Evolutionary conservation across 2,888 invertebrate species (phyloP).

Genomic region (Apoda limacodes): DNA sequence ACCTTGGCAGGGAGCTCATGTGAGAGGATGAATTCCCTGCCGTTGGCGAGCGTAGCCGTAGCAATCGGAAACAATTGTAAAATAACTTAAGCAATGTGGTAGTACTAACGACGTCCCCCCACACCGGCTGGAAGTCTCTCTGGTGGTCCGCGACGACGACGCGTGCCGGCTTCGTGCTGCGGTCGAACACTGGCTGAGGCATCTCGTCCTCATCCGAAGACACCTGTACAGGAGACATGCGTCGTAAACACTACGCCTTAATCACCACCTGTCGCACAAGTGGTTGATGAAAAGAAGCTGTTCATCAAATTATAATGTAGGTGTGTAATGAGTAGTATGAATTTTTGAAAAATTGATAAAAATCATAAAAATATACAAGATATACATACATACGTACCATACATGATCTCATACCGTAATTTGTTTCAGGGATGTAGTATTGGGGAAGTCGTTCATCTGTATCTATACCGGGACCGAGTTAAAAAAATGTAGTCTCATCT

Average conservation of each 20-base stretch:
- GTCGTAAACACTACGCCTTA: background rate
- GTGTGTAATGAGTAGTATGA: background rate
- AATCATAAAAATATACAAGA: background rate
- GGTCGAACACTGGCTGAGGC: slow-evolving; percentile 67
- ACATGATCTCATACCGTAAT: background rate
- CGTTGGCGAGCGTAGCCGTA: too few species aligned
- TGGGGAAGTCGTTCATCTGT: too few species aligned
- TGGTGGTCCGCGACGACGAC: slow-evolving; percentile 36
- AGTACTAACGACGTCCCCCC: slow-evolving; percentile 68
- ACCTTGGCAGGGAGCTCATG: too few species aligned
- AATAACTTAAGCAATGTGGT: too few species aligned
- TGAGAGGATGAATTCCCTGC: too few species aligned
- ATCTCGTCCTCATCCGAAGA: slow-evolving; percentile 51
- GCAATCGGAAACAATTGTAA: too few species aligned
- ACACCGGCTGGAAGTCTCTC: slow-evolving; percentile 72
- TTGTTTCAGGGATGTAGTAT: too few species aligned
- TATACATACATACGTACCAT: background rate
- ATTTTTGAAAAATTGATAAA: background rate
- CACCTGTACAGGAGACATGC: slow-evolving; percentile 23
- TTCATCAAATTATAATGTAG: background rate
- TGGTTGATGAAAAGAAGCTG: too few species aligned
- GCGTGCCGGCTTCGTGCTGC: slow-evolving; percentile 69
- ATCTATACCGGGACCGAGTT: too few species aligned
- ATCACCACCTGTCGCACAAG: background rate
- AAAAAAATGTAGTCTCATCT: too few species aligned